Conservation (phyloP, 2,888 invertebrate species). For the Antheraea yamamai region DNA sequence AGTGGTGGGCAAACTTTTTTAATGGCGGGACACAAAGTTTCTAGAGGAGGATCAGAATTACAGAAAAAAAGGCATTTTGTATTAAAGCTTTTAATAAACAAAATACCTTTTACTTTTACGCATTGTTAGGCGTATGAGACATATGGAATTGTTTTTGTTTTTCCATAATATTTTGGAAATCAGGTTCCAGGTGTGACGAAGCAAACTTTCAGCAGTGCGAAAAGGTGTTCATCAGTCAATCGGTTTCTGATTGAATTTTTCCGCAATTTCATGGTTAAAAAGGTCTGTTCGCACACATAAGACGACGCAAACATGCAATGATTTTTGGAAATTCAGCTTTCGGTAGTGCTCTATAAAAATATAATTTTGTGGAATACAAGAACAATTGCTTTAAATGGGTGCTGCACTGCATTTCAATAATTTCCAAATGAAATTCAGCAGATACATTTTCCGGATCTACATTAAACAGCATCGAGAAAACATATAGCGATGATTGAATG, state of each 20-base stretch:
- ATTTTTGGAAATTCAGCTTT: slow-evolving; percentile 22
- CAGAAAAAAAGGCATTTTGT: too few species aligned
- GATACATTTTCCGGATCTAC: background rate
- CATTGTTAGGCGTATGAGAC: slow-evolving; percentile 31
- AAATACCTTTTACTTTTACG: background rate
- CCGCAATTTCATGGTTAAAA: slow-evolving; percentile 27
- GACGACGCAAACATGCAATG: slow-evolving; percentile 27
- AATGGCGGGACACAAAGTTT: too few species aligned
- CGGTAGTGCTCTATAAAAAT: slow-evolving; percentile 22
- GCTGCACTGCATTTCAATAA: too few species aligned
- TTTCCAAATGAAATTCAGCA: too few species aligned
- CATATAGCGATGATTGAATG: slow-evolving; percentile 17
- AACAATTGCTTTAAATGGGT: slow-evolving; percentile 23
- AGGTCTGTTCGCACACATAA: slow-evolving; percentile 28
- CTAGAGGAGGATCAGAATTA: too few species aligned
- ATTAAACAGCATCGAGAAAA: slow-evolving; percentile 24
- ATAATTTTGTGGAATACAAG: slow-evolving; percentile 26
- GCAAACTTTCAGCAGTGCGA: slow-evolving; percentile 31
- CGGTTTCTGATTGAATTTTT: slow-evolving; percentile 23
- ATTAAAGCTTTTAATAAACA: too few species aligned
- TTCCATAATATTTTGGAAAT: slow-evolving; percentile 25
- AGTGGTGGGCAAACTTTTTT: too few species aligned
- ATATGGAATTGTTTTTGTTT: slow-evolving; percentile 33
- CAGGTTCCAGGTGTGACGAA: too few species aligned
- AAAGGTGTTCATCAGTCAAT: slow-evolving; percentile 31